Conservation (phyloP, 2,113 vertebrate genomes). For the Prinia subflava region DNA sequence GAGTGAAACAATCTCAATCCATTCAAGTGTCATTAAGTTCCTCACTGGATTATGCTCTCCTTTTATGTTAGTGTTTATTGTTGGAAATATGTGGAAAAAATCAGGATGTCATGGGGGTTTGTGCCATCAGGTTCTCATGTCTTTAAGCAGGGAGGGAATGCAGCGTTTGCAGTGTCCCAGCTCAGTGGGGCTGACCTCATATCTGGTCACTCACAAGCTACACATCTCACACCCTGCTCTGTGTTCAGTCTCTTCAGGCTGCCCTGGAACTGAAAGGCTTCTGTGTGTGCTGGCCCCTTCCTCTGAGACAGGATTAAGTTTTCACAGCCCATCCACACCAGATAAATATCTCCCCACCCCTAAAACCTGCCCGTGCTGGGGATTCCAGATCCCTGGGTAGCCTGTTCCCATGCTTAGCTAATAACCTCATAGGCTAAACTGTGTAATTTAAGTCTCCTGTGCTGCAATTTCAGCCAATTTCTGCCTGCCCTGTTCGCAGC, state of each 20-base stretch:
- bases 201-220: not conserved
- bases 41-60: not conserved
- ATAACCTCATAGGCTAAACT: not conserved
- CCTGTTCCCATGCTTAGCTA: not conserved
- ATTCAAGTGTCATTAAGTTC: not conserved
- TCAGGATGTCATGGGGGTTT: not conserved
- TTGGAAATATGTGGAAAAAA: not conserved
- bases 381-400: not conserved
- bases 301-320: not conserved
- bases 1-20: not conserved
- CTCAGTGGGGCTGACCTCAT: not conserved
- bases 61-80: not conserved
- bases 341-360: not conserved
- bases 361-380: not conserved
- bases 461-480: not conserved
- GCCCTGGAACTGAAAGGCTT: not conserved
- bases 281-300: not conserved
- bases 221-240: not conserved
- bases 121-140: not conserved
- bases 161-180: not conserved
- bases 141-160: not conserved
- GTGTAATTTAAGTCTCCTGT: not conserved
- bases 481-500: not conserved
- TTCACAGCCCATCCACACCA: not conserved
- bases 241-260: not conserved